Conservation (phyloP, 2,888 invertebrate species). For the Tipula vernalis region DNA sequence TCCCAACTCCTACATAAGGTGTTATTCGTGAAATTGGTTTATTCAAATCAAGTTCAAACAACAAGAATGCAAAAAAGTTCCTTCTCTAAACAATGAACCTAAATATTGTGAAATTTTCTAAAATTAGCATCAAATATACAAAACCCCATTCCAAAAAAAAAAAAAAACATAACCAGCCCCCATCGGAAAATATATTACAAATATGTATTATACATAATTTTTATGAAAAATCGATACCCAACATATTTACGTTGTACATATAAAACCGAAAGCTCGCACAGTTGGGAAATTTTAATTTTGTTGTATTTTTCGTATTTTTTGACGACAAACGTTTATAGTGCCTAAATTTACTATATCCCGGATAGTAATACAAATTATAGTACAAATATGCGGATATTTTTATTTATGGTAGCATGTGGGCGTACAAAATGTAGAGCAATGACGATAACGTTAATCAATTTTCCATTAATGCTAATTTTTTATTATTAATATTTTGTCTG, state of each 20-base stretch:
- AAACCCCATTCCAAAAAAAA: background rate
- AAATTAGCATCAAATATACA: background rate
- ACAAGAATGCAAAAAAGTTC: background rate
- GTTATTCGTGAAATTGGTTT: background rate
- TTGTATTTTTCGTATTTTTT: background rate
- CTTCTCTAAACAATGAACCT: background rate
- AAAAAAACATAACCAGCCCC: background rate
- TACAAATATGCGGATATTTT: background rate
- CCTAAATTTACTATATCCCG: background rate
- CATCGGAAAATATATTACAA: background rate
- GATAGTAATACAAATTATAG: background rate
- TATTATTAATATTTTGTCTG: background rate
- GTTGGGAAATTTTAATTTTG: background rate
- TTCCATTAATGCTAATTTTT: background rate
- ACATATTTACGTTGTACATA: background rate
- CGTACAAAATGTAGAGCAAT: background rate
- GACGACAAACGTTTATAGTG: background rate
- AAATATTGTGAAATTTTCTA: background rate
- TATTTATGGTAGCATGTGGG: background rate
- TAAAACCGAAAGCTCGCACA: background rate
- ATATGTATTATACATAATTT: background rate
- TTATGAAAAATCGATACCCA: background rate
- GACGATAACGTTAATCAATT: background rate
- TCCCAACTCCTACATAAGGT: background rate
- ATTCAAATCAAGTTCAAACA: background rate